Evolutionary conservation across 2,113 vertebrate species (phyloP).

Genomic region (Passer domesticus): DNA sequence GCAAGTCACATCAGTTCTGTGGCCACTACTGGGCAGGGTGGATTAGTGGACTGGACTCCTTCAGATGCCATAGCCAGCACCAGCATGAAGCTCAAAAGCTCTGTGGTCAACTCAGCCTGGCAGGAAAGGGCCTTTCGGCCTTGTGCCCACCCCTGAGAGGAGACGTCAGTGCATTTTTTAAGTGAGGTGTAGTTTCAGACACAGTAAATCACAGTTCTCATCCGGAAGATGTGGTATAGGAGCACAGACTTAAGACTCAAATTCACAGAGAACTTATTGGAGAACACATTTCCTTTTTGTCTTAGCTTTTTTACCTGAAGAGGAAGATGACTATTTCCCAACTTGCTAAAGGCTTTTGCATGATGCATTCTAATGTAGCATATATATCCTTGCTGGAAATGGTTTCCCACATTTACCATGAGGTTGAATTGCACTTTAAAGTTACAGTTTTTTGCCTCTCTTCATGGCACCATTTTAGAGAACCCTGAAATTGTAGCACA

Average conservation of each 20-base stretch:
- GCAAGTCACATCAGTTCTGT: background rate
- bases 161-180: background rate
- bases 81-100: background rate
- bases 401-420: background rate
- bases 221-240: background rate
- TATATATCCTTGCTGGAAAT: rapidly evolving
- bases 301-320: background rate
- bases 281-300: background rate
- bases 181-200: background rate
- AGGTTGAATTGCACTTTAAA: background rate
- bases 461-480: background rate
- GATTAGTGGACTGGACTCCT: background rate
- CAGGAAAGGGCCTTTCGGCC: background rate
- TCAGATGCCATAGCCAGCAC: background rate
- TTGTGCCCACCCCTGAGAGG: background rate
- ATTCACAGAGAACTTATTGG: background rate
- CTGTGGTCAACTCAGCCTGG: background rate
- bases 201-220: background rate
- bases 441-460: background rate
- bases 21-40: background rate
- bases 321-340: background rate
- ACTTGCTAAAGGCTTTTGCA: background rate
- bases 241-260: background rate
- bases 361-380: background rate
- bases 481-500: background rate